These are phyloP conservation scores for Pangasius mekongensis DNA, from an alignment of 2,797 vertebrate species.

Conservation along the genomic window DNA sequence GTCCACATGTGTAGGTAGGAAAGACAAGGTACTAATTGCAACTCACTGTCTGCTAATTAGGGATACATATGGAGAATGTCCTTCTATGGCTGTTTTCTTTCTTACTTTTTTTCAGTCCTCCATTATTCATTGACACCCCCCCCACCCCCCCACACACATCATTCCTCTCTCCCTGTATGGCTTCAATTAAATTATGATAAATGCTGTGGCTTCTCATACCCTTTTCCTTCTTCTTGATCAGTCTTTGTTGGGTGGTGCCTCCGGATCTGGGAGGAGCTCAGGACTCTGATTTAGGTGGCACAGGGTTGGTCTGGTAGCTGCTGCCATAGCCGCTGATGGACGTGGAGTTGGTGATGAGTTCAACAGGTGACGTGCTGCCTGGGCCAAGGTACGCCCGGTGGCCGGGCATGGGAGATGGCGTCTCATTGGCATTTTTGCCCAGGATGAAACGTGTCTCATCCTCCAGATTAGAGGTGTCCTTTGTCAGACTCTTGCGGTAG, in stretches of 20 bases:
- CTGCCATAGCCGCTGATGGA: conserved; percentile 94
- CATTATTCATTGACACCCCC: neutral
- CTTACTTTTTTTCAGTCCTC: neutral
- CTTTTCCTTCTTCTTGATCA: conserved; percentile 47
- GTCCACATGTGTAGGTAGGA: conserved; percentile 28
- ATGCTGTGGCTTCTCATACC: conserved; percentile 59
- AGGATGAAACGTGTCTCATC: conserved; percentile 98
- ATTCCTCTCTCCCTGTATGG: conserved; percentile 28
- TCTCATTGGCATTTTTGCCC: conserved; percentile 89
- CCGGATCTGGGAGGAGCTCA: conserved; percentile 9
- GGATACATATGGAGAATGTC: neutral
- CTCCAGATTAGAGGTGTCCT: conserved; percentile 96
- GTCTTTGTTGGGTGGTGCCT: conserved; percentile 36
- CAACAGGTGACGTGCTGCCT: conserved; percentile 88
- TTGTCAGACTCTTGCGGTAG: conserved; percentile 98
- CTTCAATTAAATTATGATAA: conserved; percentile 69
- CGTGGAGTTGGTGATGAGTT: conserved; percentile 73
- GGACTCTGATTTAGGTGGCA: conserved; percentile 77
- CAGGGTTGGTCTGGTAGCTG: conserved; percentile 86
- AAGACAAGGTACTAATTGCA: conserved; percentile 15
- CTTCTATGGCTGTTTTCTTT: conserved; percentile 11
- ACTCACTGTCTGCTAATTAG: conserved; percentile 6
- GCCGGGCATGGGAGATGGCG: conserved; percentile 91
- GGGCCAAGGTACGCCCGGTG: conserved; percentile 93
- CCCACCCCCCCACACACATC: neutral